Percentiles rank a stretch among this genome's conserved stretches.
Conservation (phyloP, 2,888 invertebrate genomes). For the Hirtodrosophila cameraria region DNA sequence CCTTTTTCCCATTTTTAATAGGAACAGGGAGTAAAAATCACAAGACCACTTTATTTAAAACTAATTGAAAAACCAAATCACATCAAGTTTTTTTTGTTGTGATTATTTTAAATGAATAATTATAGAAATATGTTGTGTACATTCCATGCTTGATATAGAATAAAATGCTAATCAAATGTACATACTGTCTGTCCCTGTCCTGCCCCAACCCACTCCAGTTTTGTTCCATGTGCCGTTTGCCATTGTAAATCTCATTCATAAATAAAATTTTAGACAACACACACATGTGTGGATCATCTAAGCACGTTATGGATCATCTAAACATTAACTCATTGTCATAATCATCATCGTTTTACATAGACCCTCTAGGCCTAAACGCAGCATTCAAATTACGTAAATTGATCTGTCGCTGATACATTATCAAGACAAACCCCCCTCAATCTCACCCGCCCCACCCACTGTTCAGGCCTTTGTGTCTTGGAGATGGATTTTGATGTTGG, state of each 20-base stretch:
- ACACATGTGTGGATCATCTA: neutral
- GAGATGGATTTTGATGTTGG: neutral
- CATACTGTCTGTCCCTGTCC: conserved; percentile 24
- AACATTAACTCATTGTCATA: conserved; percentile 53
- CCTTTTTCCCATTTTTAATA: too few relatives aligned
- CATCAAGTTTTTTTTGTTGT: neutral
- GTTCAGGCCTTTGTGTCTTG: neutral
- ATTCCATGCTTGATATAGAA: neutral
- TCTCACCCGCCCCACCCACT: conserved; percentile 1
- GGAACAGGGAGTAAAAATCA: neutral
- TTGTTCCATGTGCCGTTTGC: neutral
- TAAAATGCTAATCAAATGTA: conserved; percentile 18
- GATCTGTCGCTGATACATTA: conserved; percentile 59
- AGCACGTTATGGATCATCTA: conserved; percentile 27
- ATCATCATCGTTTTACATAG: conserved; percentile 25
- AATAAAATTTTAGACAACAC: conserved; percentile 21
- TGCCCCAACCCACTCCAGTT: conserved; percentile 1
- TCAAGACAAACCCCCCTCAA: too few relatives aligned
- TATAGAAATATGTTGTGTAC: conserved; percentile 15
- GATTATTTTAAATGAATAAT: conserved; percentile 26
- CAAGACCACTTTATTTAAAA: neutral
- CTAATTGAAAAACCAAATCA: conserved; percentile 11
- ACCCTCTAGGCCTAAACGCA: conserved; percentile 41
- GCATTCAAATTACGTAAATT: conserved; percentile 67
- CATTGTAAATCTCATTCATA: conserved; percentile 45